These are phyloP conservation scores for Melinaea marsaeus DNA, from an alignment of 2,888 invertebrate genomes.

Conservation along the genomic window DNA sequence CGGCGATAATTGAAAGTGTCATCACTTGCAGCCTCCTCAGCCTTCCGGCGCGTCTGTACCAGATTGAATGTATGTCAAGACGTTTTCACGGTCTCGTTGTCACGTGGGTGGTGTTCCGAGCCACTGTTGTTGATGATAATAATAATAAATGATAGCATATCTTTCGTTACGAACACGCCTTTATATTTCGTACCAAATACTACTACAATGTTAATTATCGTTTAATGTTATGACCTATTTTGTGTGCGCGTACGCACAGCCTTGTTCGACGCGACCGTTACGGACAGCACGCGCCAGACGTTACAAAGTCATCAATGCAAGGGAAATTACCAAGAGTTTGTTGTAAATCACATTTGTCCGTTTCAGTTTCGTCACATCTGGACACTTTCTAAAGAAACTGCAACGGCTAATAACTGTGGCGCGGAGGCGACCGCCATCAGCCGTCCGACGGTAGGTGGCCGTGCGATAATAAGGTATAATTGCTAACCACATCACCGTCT, in stretches of 20 bases:
- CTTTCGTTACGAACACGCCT: not conserved
- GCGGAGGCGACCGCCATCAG: constrained; percentile 47
- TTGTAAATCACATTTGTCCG: constrained; percentile 58
- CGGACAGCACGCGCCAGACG: constrained; percentile 61
- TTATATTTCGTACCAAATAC: not conserved
- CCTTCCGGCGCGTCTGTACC: constrained; percentile 41
- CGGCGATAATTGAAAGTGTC: constrained; percentile 73
- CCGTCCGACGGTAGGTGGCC: constrained; percentile 69
- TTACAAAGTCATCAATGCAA: constrained; percentile 59
- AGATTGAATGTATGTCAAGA: constrained; percentile 69
- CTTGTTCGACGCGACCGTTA: not conserved
- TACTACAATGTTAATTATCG: not conserved
- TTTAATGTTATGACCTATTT: constrained; percentile 25
- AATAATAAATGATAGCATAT: not conserved
- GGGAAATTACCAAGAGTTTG: constrained; percentile 54
- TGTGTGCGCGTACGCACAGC: constrained; percentile 7
- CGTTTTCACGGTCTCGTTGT: constrained; percentile 66
- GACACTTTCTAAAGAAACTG: constrained; percentile 75
- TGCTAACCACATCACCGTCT: constrained; percentile 70
- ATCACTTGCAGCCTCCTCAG: constrained; percentile 58
- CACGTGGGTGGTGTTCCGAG: constrained; percentile 39
- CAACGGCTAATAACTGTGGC: constrained; percentile 57
- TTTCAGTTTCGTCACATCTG: constrained; percentile 72
- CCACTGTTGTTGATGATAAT: not conserved
- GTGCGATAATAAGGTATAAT: constrained; percentile 77